A percentile compares a stretch with the other conserved stretches of the same genome.
These are phyloP conservation scores for Philhelius pedissequus DNA, from an alignment of 2,888 invertebrate genomes.

Conservation along the genomic window DNA sequence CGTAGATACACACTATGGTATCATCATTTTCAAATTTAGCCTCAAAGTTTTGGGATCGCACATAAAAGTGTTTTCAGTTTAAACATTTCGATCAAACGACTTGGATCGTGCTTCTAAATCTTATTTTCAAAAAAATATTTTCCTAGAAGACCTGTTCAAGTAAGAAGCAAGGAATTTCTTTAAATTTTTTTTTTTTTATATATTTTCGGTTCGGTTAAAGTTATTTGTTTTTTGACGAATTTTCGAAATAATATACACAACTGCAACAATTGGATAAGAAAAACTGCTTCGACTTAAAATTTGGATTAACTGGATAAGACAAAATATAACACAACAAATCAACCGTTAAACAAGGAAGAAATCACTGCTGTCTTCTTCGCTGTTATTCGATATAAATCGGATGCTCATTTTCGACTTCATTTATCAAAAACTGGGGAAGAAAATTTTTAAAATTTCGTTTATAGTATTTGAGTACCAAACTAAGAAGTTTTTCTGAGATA, in stretches of 20 bases:
- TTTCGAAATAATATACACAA: background rate
- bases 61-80: slow-evolving; percentile 79
- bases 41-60: slow-evolving; percentile 72
- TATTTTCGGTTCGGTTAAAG: slow-evolving; percentile 21
- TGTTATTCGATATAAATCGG: background rate
- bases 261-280: background rate
- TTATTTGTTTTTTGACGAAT: background rate
- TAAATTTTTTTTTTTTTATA: background rate
- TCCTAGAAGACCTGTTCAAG: slow-evolving; percentile 21
- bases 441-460: no score
- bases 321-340: no score
- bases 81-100: slow-evolving; percentile 75
- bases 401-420: background rate
- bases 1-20: slow-evolving; percentile 8
- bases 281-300: background rate
- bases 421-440: no score
- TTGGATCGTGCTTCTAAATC: slow-evolving; percentile 71
- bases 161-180: slow-evolving; percentile 29
- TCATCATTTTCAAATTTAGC: slow-evolving; percentile 67
- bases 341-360: background rate
- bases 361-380: background rate
- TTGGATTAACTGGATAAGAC: background rate
- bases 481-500: no score
- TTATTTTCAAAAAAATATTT: background rate
- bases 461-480: no score